Evolutionary conservation across 1,140 invertebrate species (phyloP).

Genomic region (Rhagoletis zephyria): DNA sequence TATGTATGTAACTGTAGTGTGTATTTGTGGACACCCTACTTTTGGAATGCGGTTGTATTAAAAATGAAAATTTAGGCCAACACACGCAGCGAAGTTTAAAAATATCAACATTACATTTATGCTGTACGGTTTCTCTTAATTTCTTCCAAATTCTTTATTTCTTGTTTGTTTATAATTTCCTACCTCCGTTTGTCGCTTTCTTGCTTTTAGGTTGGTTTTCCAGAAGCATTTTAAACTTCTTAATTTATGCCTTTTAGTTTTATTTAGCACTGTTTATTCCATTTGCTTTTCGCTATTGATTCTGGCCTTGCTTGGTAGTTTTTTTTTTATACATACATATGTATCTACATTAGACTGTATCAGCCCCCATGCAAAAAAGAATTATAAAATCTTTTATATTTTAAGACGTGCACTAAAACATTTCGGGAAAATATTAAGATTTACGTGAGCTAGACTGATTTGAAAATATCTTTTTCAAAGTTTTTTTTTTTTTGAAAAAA

Average conservation of each 20-base stretch:
- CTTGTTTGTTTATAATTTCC: background rate
- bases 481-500: no score
- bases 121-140: background rate
- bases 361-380: no score
- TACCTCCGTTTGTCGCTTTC: background rate
- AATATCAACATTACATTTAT: constrained; percentile 25
- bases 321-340: background rate
- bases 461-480: no score
- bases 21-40: constrained; percentile 17
- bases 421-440: no score
- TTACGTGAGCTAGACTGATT: no score
- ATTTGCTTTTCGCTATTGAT: background rate
- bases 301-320: no score
- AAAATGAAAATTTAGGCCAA: constrained; percentile 50
- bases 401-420: no score
- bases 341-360: background rate
- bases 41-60: constrained; percentile 33
- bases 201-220: background rate
- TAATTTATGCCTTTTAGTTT: background rate
- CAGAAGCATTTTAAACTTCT: background rate
- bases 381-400: no score
- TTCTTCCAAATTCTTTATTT: background rate
- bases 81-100: constrained; percentile 14
- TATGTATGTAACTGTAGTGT: background rate
- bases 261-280: background rate